A percentile compares a stretch with the other conserved stretches of the same genome.
Evolutionary conservation across 2,113 vertebrate species (phyloP).

Genomic region (Hippocampus mohnikei): DNA sequence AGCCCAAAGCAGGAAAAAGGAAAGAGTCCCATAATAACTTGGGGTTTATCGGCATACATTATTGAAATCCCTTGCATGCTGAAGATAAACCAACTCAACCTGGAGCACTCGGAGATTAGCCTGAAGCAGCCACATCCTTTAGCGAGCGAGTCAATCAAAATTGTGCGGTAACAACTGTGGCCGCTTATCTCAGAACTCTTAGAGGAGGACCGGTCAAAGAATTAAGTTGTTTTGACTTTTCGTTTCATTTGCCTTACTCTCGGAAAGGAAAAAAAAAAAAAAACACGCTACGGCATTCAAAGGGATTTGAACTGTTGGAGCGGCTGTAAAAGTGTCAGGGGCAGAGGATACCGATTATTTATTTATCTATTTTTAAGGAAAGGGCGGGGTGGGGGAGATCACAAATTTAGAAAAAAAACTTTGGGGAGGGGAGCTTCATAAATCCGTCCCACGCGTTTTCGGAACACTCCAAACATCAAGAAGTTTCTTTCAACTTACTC

Average conservation of each 20-base stretch:
- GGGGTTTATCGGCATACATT: conserved; percentile 22
- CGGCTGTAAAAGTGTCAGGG: too few species aligned
- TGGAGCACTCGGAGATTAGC: conserved; percentile 11
- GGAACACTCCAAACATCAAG: background rate
- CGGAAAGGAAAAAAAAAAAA: background rate
- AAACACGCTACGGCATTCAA: background rate
- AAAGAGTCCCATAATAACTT: conserved; percentile 22
- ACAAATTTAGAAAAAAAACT: too few species aligned
- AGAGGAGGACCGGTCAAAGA: too few species aligned
- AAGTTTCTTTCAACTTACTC: background rate
- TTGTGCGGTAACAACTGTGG: too few species aligned
- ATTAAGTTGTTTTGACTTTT: too few species aligned
- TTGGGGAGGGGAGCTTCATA: background rate
- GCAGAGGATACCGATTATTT: too few species aligned
- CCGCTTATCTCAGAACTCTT: too few species aligned
- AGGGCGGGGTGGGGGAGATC: too few species aligned
- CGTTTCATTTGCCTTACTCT: background rate
- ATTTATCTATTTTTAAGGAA: too few species aligned
- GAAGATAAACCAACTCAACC: conserved; percentile 33
- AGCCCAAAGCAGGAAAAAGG: conserved; percentile 15
- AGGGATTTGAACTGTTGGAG: background rate
- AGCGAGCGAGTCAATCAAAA: conserved; percentile 22
- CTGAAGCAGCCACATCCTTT: conserved; percentile 15
- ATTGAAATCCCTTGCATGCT: conserved; percentile 17
- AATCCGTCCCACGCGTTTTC: background rate